Evolutionary conservation across 92 coral and sea anemone species (phyloP), one percentile per base, ranked within the genome.

Genomic region (Umimayanthus chanpuru): DNA sequence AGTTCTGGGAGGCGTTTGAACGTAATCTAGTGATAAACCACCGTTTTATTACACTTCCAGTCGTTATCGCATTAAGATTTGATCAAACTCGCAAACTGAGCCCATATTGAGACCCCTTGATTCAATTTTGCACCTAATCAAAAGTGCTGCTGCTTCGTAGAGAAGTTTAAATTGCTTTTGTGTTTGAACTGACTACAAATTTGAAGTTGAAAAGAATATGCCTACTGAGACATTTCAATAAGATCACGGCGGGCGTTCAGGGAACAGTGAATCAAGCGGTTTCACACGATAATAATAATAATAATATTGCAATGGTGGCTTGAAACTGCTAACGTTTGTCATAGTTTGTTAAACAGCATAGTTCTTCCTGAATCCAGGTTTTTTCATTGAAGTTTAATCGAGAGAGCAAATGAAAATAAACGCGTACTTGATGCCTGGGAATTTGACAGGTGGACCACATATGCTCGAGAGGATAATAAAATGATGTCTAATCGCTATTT

Each of bases 361-460:
- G 25, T 47, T 83, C 77, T 73, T 68, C 25, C 66, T 71, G 65
- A 70, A 70, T 83, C 87, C 79, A 49, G 65, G 64, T 83, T 83
- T 83, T 79, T 77, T 86, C 61, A 50, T 76, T 76, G 76, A 76
- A 68, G 43, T 79, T 58, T 76, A 70, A 68, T 80, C 84, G 32
- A 78, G 90, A 68, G 77, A 68, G 67, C 82, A 91, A 90, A 68
- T 81, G 73, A 58, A 78, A 82, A 77, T 92, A 81, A 77, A 72
- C 72, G 81, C 72, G 32, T 76, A 4, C 68, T n/a, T 65, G 58
- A 64, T 21, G 88, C 92, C 92, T 94, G 98, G 95, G 98, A 95
- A 95, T 86, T 23, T 39, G 86, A 92, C 98, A 95, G 94, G 92
- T 95, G 98, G 77, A 65, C 10, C 71, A 56, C 98, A 95, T 95